Evolutionary conservation across 2,888 invertebrate genomes (phyloP).

Genomic region (Bellardia bayeri): DNA sequence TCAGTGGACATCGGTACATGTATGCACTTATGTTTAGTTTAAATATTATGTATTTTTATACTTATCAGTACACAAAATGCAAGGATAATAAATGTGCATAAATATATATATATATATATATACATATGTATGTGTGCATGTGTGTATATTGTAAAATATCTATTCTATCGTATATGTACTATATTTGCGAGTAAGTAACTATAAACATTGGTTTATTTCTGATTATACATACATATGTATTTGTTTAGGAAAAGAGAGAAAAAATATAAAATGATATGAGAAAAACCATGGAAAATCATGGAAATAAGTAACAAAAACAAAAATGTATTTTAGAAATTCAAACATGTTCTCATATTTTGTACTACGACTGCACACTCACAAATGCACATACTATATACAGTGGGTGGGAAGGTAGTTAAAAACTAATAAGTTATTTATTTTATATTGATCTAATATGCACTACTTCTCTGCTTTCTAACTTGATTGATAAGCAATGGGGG

Average conservation of each 20-base stretch:
- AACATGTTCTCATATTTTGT: constrained; percentile 17
- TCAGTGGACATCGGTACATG: too few relatives aligned
- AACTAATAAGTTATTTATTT: background rate
- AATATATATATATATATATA: background rate
- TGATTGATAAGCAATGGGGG: too few relatives aligned
- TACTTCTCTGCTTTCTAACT: too few relatives aligned
- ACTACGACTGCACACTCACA: background rate
- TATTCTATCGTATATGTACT: background rate
- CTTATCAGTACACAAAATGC: background rate
- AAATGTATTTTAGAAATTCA: constrained; percentile 14
- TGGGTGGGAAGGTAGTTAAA: background rate
- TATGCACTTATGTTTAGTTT: constrained; percentile 14
- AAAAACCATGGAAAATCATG: constrained; percentile 31
- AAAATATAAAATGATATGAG: constrained; percentile 9
- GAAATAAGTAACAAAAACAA: constrained; percentile 31
- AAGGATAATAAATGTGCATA: constrained; percentile 29
- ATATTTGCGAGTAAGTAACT: constrained; percentile 21
- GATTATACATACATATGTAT: constrained; percentile 61
- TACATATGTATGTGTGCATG: too few relatives aligned
- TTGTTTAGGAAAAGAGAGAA: constrained; percentile 19
- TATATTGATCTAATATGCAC: too few relatives aligned
- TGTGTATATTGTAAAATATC: constrained; percentile 13
- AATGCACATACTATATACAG: background rate
- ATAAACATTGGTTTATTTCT: constrained; percentile 38
- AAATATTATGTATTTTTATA: constrained; percentile 2